Percentiles rank a stretch among this genome's conserved stretches.
Conservation (phyloP, 2,113 vertebrate species). For the Murina feae region DNA sequence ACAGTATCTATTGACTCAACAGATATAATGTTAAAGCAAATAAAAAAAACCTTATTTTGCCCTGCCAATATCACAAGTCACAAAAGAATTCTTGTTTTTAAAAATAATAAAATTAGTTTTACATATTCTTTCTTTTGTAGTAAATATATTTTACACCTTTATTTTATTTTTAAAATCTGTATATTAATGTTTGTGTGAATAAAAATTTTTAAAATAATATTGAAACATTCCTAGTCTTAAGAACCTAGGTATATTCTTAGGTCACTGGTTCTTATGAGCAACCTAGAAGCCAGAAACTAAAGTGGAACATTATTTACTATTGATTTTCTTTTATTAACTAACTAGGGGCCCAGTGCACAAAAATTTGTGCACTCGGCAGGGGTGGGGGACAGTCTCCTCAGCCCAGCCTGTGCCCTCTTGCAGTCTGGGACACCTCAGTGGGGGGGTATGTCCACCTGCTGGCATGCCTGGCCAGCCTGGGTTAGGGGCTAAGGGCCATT, state of each 20-base stretch:
- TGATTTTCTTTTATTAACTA: not conserved
- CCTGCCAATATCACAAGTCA: not conserved
- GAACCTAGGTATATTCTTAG: not conserved
- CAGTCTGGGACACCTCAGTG: too few species aligned
- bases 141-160: not conserved
- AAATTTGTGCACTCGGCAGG: too few species aligned
- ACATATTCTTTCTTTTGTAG: not conserved
- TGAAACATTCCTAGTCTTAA: not conserved
- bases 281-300: not conserved
- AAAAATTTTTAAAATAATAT: not conserved
- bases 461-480: too few species aligned
- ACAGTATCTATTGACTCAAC: not conserved
- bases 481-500: too few species aligned
- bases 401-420: too few species aligned
- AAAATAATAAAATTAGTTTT: not conserved
- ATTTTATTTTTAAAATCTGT: not conserved
- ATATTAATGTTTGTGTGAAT: not conserved
- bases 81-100: not conserved
- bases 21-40: not conserved
- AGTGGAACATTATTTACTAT: not conserved
- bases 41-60: not conserved
- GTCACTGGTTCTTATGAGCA: not conserved
- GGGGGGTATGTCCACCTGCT: too few species aligned
- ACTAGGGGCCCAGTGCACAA: too few species aligned
- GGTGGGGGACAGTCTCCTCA: too few species aligned